A percentile compares a stretch with the other conserved stretches of the same genome.
Conservation (phyloP, 2,888 invertebrate genomes). For the Latheticus oryzae region DNA sequence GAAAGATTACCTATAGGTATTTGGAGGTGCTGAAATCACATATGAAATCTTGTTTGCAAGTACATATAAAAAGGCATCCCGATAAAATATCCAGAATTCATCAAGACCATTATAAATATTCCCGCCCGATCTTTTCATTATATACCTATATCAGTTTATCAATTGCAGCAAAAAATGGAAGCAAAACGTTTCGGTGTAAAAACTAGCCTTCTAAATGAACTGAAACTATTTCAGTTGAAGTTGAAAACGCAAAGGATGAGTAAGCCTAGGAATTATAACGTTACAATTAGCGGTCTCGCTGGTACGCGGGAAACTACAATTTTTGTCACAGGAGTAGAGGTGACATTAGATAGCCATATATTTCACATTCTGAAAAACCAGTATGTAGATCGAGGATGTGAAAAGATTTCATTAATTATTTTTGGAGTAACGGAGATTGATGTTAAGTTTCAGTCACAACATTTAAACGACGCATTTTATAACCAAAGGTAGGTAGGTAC, state of each 20-base stretch:
- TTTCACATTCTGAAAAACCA: background rate
- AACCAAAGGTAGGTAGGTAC: background rate
- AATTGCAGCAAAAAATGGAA: conserved; percentile 25
- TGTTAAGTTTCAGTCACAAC: background rate
- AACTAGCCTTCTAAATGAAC: conserved; percentile 22
- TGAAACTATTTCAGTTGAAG: conserved; percentile 15
- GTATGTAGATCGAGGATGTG: background rate
- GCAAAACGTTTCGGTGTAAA: conserved; percentile 24
- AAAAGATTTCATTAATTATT: background rate
- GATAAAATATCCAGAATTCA: too few relatives aligned
- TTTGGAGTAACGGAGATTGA: background rate
- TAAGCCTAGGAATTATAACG: background rate
- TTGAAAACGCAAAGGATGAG: background rate
- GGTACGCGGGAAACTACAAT: background rate
- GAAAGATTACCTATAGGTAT: too few relatives aligned
- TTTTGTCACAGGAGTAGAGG: background rate
- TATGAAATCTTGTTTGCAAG: too few relatives aligned
- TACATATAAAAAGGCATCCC: too few relatives aligned
- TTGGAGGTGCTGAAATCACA: too few relatives aligned
- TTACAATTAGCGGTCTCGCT: background rate
- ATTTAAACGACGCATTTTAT: background rate
- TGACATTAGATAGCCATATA: background rate
- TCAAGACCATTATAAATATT: too few relatives aligned
- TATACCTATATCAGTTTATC: conserved; percentile 26
- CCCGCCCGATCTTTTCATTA: too few relatives aligned